Base-by-base conservation (phyloP, 2,888 invertebrate genomes). In the Lamproptera curius region DNA sequence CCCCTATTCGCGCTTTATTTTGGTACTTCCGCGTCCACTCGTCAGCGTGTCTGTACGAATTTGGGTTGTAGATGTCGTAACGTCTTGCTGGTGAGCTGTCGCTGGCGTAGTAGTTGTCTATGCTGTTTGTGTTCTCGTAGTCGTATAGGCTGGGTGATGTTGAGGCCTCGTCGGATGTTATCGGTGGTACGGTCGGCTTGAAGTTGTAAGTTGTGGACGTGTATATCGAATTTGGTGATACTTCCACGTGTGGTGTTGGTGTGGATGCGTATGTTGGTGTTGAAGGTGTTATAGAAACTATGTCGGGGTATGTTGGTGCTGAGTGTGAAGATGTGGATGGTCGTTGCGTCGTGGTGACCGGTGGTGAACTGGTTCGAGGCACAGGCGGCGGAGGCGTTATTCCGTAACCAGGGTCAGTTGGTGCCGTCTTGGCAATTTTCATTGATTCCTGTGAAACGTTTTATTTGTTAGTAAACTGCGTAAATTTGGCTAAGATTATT, bases 391-490 rank as follows among this genome's bases (percentile, higher is more conserved):
- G 73, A 0, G 90, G 88, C n/a, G 89, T 88, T 1, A 87, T 80
- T n/a, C 90, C 88, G 46, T 89, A 89, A 33, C 93, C 94, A 43
- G 91, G 89, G 61, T 91, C 91, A 0, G 93, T 90, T 0, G 94
- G 92, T 6, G 90, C 91, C 42, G 92, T 90, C 77, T 94, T 94
- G 16, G 93, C 91, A 33, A 91, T 90, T 58, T 91, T 90, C 10
- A 95, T 89, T 15, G 95, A 94, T 54, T 94, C 92, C 84, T 92
- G 78, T 44, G 83, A 82, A 5, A n/a, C n/a, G n/a, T n/a, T n/a
- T n/a, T n/a, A n/a, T n/a, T n/a, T n/a, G n/a, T n/a, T n/a, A n/a
- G n/a, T n/a, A n/a, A n/a, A n/a, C n/a, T n/a, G n/a, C n/a, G n/a
- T n/a, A n/a, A n/a, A n/a, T n/a, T n/a, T n/a, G n/a, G n/a, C n/a